phyloP scores from a whole-genome alignment of 2,113 vertebrate genomes.

The Piaya cayana region DNA sequence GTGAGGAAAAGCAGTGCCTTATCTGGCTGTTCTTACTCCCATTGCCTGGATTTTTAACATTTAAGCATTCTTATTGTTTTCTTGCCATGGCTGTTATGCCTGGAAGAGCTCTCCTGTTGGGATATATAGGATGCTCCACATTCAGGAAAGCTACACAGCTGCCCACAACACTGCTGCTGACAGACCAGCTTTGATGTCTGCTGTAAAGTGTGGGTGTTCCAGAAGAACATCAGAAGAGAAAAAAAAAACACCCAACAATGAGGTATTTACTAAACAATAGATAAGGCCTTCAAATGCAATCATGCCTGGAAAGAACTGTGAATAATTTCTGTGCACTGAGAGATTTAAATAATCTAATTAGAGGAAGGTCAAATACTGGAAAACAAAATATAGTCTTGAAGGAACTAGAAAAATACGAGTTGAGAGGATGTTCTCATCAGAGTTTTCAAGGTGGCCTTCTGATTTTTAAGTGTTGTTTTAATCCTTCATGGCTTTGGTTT shows the following conservation, averaged over 20 bases:
- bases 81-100: background rate
- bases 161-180: background rate
- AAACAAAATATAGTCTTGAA: background rate
- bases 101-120: background rate
- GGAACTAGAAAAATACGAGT: background rate
- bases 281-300: background rate
- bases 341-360: constrained; percentile 24
- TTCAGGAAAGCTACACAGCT: background rate
- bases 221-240: background rate
- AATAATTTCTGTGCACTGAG: background rate
- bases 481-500: background rate
- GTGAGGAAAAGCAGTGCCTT: background rate
- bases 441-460: background rate
- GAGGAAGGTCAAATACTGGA: background rate
- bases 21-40: background rate
- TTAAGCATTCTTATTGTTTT: background rate
- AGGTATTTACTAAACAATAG: background rate
- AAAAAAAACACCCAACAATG: background rate
- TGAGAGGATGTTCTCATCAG: background rate
- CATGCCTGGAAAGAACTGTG: background rate
- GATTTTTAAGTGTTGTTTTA: background rate
- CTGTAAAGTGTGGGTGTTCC: background rate
- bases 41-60: background rate
- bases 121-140: background rate
- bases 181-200: background rate